These are phyloP conservation scores for Bembecia ichneumoniformis DNA, from an alignment of 2,888 invertebrate genomes.

Conservation along the genomic window DNA sequence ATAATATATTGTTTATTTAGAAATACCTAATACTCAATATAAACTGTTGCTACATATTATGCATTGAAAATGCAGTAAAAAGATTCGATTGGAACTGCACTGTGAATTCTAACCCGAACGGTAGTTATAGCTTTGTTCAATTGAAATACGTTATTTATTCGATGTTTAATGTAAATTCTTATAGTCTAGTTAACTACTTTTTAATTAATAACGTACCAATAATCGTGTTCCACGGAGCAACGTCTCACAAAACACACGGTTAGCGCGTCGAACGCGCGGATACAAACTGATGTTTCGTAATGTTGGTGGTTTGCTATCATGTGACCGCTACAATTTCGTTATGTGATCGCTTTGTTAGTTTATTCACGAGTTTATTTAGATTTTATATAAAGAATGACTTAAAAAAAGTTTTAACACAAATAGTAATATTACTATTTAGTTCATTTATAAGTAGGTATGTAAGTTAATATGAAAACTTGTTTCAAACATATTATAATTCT, in stretches of 20 bases:
- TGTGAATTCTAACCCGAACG: no score
- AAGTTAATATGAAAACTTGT: no score
- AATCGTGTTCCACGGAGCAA: conserved; percentile 25
- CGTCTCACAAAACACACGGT: conserved; percentile 32
- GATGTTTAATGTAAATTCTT: not conserved
- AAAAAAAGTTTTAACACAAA: no score
- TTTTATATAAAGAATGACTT: no score
- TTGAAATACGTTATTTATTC: not conserved
- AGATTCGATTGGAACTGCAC: no score
- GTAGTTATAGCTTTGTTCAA: not conserved
- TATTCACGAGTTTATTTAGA: conserved; percentile 16
- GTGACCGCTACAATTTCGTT: conserved; percentile 47
- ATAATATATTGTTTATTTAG: no score
- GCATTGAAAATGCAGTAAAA: no score
- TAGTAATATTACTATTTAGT: no score
- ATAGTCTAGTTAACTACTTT: not conserved
- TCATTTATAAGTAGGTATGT: no score
- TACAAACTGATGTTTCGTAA: conserved; percentile 41
- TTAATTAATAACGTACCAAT: conserved; percentile 39
- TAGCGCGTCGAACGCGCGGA: conserved; percentile 49
- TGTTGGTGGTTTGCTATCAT: conserved; percentile 56
- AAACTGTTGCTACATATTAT: no score
- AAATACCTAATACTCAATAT: no score
- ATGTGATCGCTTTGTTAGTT: conserved; percentile 40
- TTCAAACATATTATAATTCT: no score